Conservation (phyloP, 2,888 invertebrate species). For the Alcis repandata region DNA sequence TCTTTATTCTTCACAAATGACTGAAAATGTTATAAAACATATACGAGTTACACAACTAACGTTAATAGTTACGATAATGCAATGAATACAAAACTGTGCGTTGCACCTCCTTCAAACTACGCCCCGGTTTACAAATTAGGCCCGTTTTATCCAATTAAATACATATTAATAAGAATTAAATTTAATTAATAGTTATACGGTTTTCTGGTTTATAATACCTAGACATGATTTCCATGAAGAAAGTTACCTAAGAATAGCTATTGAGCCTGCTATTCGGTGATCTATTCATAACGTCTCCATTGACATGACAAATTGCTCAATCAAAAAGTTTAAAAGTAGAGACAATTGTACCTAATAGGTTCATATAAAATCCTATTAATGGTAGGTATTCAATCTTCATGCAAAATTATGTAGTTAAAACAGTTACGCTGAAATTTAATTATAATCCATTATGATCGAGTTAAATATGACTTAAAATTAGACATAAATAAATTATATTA, state of each 20-base stretch:
- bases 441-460: conserved; percentile 54
- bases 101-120: conserved; percentile 53
- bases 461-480: conserved; percentile 73
- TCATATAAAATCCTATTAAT: neutral
- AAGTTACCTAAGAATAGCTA: too few species aligned
- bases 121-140: conserved; percentile 31
- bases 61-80: conserved; percentile 76
- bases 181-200: conserved; percentile 36
- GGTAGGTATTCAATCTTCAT: neutral
- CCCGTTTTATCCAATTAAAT: conserved; percentile 20
- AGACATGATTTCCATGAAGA: conserved; percentile 3
- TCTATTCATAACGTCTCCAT: too few species aligned
- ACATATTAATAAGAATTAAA: conserved; percentile 26
- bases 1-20: conserved; percentile 84
- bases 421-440: conserved; percentile 21
- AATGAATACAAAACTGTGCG: conserved; percentile 71
- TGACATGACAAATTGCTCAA: too few species aligned
- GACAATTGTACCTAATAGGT: neutral
- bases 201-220: conserved; percentile 5
- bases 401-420: conserved; percentile 20
- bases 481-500: conserved; percentile 85
- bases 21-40: conserved; percentile 85
- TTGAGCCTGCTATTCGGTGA: too few species aligned
- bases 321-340: neutral
- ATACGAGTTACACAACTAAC: conserved; percentile 81